Percentiles rank a stretch among this genome's conserved stretches.
Evolutionary conservation across 2,113 vertebrate genomes (phyloP).

Genomic region (Apodemus speciosus): DNA sequence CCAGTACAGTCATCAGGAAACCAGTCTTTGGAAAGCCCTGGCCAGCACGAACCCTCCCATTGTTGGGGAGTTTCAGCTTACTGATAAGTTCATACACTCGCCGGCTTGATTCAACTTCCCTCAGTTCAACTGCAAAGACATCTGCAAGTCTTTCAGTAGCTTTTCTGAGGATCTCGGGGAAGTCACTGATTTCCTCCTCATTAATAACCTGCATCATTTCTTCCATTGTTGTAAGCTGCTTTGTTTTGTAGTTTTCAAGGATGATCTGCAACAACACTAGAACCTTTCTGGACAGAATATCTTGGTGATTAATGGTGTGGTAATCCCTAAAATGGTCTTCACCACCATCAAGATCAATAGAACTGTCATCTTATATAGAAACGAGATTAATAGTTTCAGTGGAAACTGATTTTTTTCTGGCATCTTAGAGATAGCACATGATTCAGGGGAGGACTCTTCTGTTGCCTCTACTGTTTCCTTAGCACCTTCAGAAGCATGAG

Average conservation of each 20-base stretch:
- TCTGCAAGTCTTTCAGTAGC: background rate
- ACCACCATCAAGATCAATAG: background rate
- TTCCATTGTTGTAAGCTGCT: background rate
- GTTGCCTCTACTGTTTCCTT: background rate
- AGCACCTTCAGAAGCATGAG: rapidly evolving
- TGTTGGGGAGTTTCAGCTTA: constrained; percentile 57
- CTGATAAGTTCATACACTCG: background rate
- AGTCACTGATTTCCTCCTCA: rapidly evolving
- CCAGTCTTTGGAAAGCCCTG: constrained; percentile 42
- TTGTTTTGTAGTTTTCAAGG: constrained; percentile 45
- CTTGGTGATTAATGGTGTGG: rapidly evolving
- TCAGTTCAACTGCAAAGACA: background rate
- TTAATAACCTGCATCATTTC: constrained; percentile 33
- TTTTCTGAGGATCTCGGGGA: constrained; percentile 57
- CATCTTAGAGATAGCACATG: too few relatives aligned
- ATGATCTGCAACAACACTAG: background rate
- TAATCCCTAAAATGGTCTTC: rapidly evolving
- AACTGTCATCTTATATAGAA: background rate
- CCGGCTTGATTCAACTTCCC: background rate
- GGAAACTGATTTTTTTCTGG: background rate
- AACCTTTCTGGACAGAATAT: rapidly evolving
- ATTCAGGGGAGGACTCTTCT: background rate
- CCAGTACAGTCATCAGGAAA: constrained; percentile 55
- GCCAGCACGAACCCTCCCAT: constrained; percentile 34
- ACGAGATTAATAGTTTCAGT: rapidly evolving